Evolutionary conservation across 2,888 invertebrate species (phyloP).

Genomic region (Eupithecia insigniata): DNA sequence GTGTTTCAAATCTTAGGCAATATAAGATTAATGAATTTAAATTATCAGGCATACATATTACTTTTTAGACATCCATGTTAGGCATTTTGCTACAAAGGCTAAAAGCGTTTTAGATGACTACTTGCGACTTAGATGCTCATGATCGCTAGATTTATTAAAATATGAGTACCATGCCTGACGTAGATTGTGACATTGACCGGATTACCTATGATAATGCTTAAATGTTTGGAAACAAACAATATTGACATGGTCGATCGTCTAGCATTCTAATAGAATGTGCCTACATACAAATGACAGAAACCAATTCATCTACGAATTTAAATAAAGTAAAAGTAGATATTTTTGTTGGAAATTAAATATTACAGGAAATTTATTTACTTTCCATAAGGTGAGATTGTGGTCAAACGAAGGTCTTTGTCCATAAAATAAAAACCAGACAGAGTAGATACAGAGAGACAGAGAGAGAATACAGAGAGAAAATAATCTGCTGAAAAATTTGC

Average conservation of each 20-base stretch:
- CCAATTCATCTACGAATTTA: neutral
- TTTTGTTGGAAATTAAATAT: neutral
- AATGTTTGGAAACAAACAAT: conserved; percentile 42
- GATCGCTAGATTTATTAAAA: neutral
- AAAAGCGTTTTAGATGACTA: too few relatives aligned
- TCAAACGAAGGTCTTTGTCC: too few relatives aligned
- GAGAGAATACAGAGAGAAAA: neutral
- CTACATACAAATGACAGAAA: neutral
- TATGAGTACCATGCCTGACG: neutral
- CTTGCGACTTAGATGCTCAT: too few relatives aligned
- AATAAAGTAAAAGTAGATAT: neutral
- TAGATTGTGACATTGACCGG: conserved; percentile 47
- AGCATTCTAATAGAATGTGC: conserved; percentile 24
- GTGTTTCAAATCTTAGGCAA: too few relatives aligned
- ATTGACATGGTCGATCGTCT: conserved; percentile 40
- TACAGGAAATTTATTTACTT: neutral
- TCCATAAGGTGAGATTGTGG: too few relatives aligned
- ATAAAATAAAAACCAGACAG: too few relatives aligned
- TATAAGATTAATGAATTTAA: too few relatives aligned
- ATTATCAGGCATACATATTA: too few relatives aligned
- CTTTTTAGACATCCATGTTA: too few relatives aligned
- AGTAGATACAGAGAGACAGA: too few relatives aligned
- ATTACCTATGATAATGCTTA: conserved; percentile 42
- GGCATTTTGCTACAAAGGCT: too few relatives aligned
- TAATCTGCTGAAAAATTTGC: neutral